These are phyloP conservation scores for Zoanthus solanderi DNA, from an alignment of 92 coral and sea anemone species.

Conservation along the genomic window DNA sequence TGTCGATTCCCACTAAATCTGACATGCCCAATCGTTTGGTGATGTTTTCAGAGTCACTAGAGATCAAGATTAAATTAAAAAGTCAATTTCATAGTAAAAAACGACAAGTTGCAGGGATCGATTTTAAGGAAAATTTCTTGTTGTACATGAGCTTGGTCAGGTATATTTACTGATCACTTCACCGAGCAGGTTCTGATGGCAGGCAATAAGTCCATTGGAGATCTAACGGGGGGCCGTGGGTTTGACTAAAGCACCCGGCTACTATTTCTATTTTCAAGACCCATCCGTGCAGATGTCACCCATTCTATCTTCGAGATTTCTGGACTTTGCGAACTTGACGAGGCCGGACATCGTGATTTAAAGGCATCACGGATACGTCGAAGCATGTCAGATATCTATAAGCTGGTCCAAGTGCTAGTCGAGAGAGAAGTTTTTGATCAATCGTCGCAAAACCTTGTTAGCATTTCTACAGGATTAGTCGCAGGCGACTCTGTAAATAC, in stretches of 20 bases:
- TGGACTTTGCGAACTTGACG: too few species aligned
- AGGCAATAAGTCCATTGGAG: conserved; percentile 1
- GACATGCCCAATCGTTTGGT: conserved; percentile 15
- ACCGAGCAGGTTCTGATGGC: conserved; percentile 35
- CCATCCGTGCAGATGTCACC: not conserved
- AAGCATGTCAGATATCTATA: conserved; percentile 5
- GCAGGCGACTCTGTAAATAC: too few species aligned
- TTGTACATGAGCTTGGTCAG: conserved; percentile 20
- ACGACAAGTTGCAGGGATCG: too few species aligned
- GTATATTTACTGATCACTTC: conserved; percentile 33
- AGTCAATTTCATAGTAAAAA: conserved; percentile 28
- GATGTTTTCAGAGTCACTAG: not conserved
- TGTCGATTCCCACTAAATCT: not conserved
- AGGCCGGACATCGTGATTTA: conserved; percentile 12
- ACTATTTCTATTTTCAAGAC: conserved; percentile 1
- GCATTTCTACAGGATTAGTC: too few species aligned
- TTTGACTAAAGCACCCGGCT: not conserved
- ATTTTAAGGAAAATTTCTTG: too few species aligned
- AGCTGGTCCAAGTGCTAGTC: conserved; percentile 13
- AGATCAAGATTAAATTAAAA: conserved; percentile 27
- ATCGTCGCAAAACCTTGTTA: too few species aligned
- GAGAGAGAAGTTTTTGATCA: not conserved
- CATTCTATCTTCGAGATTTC: conserved; percentile 11
- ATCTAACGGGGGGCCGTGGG: not conserved
- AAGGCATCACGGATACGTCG: not conserved